A percentile compares a stretch with the other conserved stretches of the same genome.
Evolutionary conservation across 1,140 invertebrate genomes (phyloP).

Genomic region (Saxidomus purpurata): DNA sequence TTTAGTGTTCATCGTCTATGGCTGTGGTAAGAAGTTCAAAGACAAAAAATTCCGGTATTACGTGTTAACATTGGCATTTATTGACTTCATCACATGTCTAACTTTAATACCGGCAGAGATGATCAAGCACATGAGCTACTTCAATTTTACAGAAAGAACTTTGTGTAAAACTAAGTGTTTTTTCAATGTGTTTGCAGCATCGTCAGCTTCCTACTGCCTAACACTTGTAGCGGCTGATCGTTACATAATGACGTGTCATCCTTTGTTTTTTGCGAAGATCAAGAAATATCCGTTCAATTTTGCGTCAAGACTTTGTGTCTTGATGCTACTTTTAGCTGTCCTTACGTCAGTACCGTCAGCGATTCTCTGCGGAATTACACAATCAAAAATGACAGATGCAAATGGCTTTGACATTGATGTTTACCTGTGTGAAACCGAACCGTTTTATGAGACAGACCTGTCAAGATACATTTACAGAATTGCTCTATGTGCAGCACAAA

Average conservation of each 20-base stretch:
- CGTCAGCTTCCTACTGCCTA: conserved; percentile 46
- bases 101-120: conserved; percentile 59
- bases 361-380: conserved; percentile 33
- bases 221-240: conserved; percentile 35
- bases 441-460: neutral
- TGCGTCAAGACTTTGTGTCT: conserved; percentile 33
- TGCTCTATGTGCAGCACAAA: neutral
- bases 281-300: conserved; percentile 3
- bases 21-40: conserved; percentile 24
- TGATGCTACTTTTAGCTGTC: conserved; percentile 40
- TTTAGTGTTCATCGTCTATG: conserved; percentile 56
- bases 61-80: conserved; percentile 36
- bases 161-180: conserved; percentile 61
- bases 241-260: conserved; percentile 49
- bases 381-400: neutral
- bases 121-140: conserved; percentile 41
- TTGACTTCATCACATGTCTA: conserved; percentile 56
- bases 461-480: conserved; percentile 49
- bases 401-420: neutral
- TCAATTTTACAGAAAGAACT: conserved; percentile 34
- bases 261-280: conserved; percentile 5
- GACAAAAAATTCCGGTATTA: conserved; percentile 56
- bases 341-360: conserved; percentile 35
- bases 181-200: conserved; percentile 58
- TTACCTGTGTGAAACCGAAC: conserved; percentile 47